Conservation (phyloP, 2,113 vertebrate species). For the Lipophrys pholis region DNA sequence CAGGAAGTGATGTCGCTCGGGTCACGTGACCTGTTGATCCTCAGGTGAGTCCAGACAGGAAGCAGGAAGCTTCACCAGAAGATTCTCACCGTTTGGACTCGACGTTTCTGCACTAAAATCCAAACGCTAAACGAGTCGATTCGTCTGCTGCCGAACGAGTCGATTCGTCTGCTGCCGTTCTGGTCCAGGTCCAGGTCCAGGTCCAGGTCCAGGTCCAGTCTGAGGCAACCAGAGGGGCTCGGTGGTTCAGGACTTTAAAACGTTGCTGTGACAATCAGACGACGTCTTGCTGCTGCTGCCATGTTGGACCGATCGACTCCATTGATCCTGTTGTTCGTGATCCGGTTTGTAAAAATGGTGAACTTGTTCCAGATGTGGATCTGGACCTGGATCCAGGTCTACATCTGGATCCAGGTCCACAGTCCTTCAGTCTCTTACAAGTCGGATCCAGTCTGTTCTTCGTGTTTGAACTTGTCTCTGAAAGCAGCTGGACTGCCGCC, state of each 20-base stretch:
- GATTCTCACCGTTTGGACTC: slow-evolving; percentile 38
- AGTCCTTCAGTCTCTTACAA: no score
- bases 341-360: no score
- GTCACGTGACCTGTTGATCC: slow-evolving; percentile 54
- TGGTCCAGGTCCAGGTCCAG: not conserved
- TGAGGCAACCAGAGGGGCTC: slow-evolving; percentile 63
- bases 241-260: slow-evolving; percentile 21
- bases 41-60: slow-evolving; percentile 63
- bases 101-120: slow-evolving; percentile 31
- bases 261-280: slow-evolving; percentile 70
- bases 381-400: no score
- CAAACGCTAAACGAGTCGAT: no score
- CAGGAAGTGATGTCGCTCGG: not conserved
- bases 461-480: no score
- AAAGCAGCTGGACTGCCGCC: no score
- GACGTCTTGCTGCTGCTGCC: slow-evolving; percentile 39
- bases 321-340: not conserved
- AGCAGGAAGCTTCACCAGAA: slow-evolving; percentile 24
- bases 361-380: no score
- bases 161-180: no score
- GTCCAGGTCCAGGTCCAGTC: not conserved
- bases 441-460: no score
- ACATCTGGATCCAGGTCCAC: no score
- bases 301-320: slow-evolving; percentile 1
- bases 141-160: no score